These are phyloP conservation scores for Actinemys pallida DNA, from an alignment of 2,113 vertebrate genomes.

Conservation along the genomic window DNA sequence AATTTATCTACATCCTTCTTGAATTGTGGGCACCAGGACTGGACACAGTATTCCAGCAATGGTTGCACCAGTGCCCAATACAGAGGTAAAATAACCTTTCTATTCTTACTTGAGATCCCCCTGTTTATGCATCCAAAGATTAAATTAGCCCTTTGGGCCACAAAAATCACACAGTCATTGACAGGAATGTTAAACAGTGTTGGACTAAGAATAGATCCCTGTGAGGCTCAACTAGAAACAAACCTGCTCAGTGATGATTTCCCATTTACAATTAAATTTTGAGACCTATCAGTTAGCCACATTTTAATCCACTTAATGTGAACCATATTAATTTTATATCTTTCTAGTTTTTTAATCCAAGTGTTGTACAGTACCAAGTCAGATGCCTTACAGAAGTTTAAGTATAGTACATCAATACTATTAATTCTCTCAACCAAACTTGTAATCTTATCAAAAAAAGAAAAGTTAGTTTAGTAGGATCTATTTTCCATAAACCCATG, in stretches of 20 bases:
- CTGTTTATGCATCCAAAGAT: not conserved
- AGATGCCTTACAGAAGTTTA: not conserved
- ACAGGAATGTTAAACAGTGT: not conserved
- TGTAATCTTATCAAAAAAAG: not conserved
- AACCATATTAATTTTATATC: not conserved
- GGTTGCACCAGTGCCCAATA: not conserved
- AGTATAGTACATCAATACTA: not conserved
- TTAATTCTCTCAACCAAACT: not conserved
- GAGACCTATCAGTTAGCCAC: not conserved
- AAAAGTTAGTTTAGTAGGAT: not conserved
- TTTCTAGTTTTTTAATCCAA: not conserved
- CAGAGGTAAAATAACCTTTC: not conserved
- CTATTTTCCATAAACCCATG: not conserved
- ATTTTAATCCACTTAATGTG: not conserved
- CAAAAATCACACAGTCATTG: not conserved
- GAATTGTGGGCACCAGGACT: not conserved
- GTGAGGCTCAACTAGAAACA: not conserved
- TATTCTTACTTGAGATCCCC: not conserved
- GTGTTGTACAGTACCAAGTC: not conserved
- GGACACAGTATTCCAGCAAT: not conserved
- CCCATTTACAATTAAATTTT: not conserved
- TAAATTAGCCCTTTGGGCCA: not conserved
- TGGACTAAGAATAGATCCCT: not conserved
- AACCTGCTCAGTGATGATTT: not conserved
- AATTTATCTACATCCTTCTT: not conserved